phyloP scores from a whole-genome alignment of 2,888 invertebrate genomes.

The Plagodis dolabraria region DNA sequence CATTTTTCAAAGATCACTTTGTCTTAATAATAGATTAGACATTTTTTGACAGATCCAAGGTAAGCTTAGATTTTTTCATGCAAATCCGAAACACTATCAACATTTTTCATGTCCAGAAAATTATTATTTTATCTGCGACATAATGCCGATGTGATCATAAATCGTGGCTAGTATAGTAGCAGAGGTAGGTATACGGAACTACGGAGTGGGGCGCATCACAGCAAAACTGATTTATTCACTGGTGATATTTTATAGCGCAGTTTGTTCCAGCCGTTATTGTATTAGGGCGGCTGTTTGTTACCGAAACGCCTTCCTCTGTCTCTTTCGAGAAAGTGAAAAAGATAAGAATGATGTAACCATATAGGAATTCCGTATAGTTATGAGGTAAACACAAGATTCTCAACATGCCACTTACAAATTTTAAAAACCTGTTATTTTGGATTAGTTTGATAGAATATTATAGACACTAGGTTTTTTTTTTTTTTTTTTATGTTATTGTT shows the following conservation, averaged over 20 bases:
- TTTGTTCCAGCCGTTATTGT: constrained; percentile 88
- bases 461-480: too few species aligned
- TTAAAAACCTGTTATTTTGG: too few species aligned
- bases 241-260: constrained; percentile 88
- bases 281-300: constrained; percentile 86
- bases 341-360: constrained; percentile 17
- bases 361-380: not conserved
- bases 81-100: constrained; percentile 16
- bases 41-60: too few species aligned
- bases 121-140: constrained; percentile 78
- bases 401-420: not conserved
- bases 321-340: constrained; percentile 24
- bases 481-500: too few species aligned
- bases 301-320: constrained; percentile 35
- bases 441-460: too few species aligned
- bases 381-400: not conserved
- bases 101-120: constrained; percentile 55
- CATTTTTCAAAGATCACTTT: too few species aligned
- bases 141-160: constrained; percentile 75
- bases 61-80: too few species aligned
- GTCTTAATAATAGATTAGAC: too few species aligned
- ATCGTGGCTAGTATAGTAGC: constrained; percentile 74
- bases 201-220: constrained; percentile 68
- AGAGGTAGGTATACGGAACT: constrained; percentile 47
- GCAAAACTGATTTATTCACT: constrained; percentile 86